Evolutionary conservation across 2,113 vertebrate species (phyloP).

Genomic region (Helogale parvula): DNA sequence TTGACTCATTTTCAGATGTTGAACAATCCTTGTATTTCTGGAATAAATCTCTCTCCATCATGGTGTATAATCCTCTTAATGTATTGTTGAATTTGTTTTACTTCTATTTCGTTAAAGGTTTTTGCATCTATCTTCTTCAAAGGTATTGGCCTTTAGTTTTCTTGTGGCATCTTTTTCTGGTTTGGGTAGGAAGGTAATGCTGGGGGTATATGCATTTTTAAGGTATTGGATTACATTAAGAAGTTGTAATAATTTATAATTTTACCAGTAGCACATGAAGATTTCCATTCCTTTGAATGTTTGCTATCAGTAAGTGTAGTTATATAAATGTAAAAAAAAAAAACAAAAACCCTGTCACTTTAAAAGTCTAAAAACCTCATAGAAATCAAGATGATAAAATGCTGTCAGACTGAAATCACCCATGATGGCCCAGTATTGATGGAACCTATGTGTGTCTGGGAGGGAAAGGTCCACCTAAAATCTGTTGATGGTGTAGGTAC

Average conservation of each 20-base stretch:
- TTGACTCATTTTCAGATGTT: not conserved
- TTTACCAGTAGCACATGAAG: not conserved
- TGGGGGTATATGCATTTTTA: not conserved
- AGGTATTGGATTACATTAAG: not conserved
- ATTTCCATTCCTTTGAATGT: slow-evolving; percentile 29
- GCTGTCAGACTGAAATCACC: not conserved
- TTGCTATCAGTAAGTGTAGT: not conserved
- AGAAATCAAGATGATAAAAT: slow-evolving; percentile 41
- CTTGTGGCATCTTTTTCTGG: not conserved
- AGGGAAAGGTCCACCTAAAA: not conserved
- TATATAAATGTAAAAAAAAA: not conserved
- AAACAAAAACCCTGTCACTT: not conserved
- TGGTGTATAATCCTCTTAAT: not conserved
- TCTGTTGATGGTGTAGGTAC: not conserved
- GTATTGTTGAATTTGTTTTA: not conserved
- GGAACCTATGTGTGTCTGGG: not conserved
- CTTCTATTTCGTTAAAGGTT: not conserved
- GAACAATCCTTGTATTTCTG: not conserved
- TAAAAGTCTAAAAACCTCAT: not conserved
- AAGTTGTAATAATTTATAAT: slow-evolving; percentile 32
- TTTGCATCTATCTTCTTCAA: not conserved
- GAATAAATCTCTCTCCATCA: not conserved
- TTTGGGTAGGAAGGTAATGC: not conserved
- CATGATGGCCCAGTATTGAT: not conserved
- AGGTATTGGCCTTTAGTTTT: not conserved